Conservation (phyloP, 2,888 invertebrate genomes). For the Lithophane semibrunnea region DNA sequence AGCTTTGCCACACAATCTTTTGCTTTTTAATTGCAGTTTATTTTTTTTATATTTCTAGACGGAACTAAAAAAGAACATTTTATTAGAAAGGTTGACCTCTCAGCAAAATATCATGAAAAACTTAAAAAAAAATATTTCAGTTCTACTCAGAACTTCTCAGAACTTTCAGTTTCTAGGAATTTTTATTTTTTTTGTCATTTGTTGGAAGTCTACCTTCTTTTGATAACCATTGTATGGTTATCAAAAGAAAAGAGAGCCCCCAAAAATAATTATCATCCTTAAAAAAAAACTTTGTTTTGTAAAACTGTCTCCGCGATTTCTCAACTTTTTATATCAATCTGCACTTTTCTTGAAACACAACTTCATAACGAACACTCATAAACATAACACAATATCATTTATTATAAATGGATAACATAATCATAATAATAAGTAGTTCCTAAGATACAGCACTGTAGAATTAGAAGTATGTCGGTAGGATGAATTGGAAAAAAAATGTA, state of each 20-base stretch:
- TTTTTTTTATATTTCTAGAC: neutral
- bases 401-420: slow-evolving; percentile 43
- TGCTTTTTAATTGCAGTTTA: slow-evolving; percentile 13
- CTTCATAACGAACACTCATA: slow-evolving; percentile 58
- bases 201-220: neutral
- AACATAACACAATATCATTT: slow-evolving; percentile 55
- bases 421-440: slow-evolving; percentile 33
- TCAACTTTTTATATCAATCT: slow-evolving; percentile 37
- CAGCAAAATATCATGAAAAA: neutral
- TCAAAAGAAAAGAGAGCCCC: no score
- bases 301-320: slow-evolving; percentile 2
- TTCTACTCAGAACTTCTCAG: neutral
- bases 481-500: slow-evolving; percentile 26
- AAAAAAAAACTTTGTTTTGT: neutral
- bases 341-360: slow-evolving; percentile 59
- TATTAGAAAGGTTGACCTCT: slow-evolving; percentile 2
- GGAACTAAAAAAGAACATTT: neutral
- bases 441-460: slow-evolving; percentile 58
- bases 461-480: slow-evolving; percentile 49
- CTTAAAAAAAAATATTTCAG: neutral
- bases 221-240: no score
- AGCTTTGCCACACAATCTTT: slow-evolving; percentile 33
- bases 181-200: neutral
- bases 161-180: neutral
- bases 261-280: neutral